Evolutionary conservation across 1,140 invertebrate species (phyloP), one percentile per base, ranked within the genome.

Genomic region (Pogonognathellus flavescens): DNA sequence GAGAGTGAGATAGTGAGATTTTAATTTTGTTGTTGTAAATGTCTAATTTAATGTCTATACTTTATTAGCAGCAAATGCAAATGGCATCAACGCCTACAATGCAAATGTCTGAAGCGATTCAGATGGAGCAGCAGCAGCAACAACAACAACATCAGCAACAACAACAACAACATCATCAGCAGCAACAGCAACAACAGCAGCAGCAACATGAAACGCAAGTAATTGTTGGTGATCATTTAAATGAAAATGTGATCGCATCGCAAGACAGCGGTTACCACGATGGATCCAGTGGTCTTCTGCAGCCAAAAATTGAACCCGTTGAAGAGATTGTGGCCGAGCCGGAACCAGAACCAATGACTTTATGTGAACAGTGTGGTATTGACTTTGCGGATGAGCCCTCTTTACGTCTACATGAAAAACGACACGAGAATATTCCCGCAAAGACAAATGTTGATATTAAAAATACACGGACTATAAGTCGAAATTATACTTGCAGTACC

Each of bases 321-420:
- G 55, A 85, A n/a, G 22, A 41, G 55, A 22, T 18, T 22, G 6
- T 20, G 88, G 92, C 91, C 52, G 90, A 86, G 62, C 31, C 20
- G 85, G 80, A 90, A 91, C 72, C 90, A 89, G 85, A 89, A 90
- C 81, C 83, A 20, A 88, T 87, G 83, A 90, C 91, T 90, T 91
- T 91, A 90, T 93, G 91, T 89, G 89, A 89, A 84, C 90, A 90
- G 85, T 92, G 92, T 90, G 92, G 92, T 86, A 92, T 91, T 89
- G 91, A 92, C 87, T 92, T 92, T 89, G 90, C 90, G 85, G 91
- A 93, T 89, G 91, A 92, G 87, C 89, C 89, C 49, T 92, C 92
- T n/a, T 89, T 92, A 20, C 90, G 91, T 80, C 90, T 90, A 13
- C 92, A 92, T 89, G 90, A 91, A 86, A 89, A 90, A 85, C 89